Base-by-base conservation (phyloP, 2,888 invertebrate species). In the Tholera decimalis region DNA sequence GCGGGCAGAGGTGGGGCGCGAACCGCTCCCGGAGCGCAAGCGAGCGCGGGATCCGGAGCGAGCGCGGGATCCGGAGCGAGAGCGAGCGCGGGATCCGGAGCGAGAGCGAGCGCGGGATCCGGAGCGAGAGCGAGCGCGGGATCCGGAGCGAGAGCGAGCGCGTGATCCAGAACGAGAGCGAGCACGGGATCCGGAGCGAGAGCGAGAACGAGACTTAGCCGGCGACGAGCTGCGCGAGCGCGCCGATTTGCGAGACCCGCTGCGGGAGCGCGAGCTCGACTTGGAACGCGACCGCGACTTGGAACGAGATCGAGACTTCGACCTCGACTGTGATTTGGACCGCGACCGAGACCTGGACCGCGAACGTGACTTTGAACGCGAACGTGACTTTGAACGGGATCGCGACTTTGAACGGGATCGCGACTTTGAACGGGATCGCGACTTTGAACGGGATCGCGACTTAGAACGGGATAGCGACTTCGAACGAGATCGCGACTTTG, bases 391-490 rank as follows among this genome's bases (percentile, higher is more conserved):
- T 20, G 78, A 53, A 22, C 50, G 79, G 33, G 65, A 60, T n/a
- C 39, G 51, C 3, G 75, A 75, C 41, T 61, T 65, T 0, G 74
- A 75, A 11, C 65, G 55, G 7, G 73, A 67, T 0, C 59, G 67
- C 0, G 78, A 66, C 26, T 61, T 67, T 3, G 71, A 76, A 0
- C 55, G 54, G 1, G 63, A 62, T 0, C 46, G 50, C 0, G 69
- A 68, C 13, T 55, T 59, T 5, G 71, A 70, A 0, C 49, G 28
- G 2, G 69, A 72, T 1, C 51, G 81, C 24, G 64, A 73, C 37
- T 57, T 63, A 0, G 73, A 73, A 9, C 67, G 50, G n/a, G n/a
- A n/a, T n/a, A n/a, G n/a, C 5, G 91, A 90, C 7, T 84, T 81
- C 4, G 70, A 70, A 4, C 63, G 73, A 8, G 73, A 75, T 4